Conservation (phyloP, 1,140 invertebrate genomes). For the Drosophila rhopaloa region DNA sequence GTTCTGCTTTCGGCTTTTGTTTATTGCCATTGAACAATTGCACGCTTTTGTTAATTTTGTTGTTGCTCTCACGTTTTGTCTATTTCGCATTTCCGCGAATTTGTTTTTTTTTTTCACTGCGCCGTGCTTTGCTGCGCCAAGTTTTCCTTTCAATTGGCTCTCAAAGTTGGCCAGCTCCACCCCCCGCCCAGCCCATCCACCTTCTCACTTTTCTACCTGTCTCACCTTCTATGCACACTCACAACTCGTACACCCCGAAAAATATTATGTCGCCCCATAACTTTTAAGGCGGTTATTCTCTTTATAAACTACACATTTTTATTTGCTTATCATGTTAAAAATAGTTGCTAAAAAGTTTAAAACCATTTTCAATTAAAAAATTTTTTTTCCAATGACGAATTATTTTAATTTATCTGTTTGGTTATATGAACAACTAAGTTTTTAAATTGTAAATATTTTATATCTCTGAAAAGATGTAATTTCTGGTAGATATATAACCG, state of each 20-base stretch:
- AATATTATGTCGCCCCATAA: background rate
- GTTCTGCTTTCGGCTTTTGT: slow-evolving; percentile 25
- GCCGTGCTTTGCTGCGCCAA: slow-evolving; percentile 6
- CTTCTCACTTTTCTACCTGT: slow-evolving; percentile 53
- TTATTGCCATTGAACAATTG: slow-evolving; percentile 29
- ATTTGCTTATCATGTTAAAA: too few relatives aligned
- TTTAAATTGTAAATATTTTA: too few relatives aligned
- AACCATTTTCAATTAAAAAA: too few relatives aligned
- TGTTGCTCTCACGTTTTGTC: slow-evolving; percentile 10
- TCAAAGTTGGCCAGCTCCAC: slow-evolving; percentile 1
- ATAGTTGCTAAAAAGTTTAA: too few relatives aligned
- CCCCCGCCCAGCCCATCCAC: slow-evolving; percentile 10
- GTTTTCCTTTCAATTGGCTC: slow-evolving; percentile 63
- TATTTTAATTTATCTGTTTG: too few relatives aligned
- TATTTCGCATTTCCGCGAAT: slow-evolving; percentile 47
- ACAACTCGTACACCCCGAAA: background rate
- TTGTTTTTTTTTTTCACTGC: slow-evolving; percentile 11
- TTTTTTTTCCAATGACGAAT: too few relatives aligned
- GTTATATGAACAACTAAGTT: too few relatives aligned
- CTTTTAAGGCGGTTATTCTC: too few relatives aligned
- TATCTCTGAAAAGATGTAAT: too few relatives aligned
- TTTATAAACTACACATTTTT: too few relatives aligned
- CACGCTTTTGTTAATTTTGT: slow-evolving; percentile 14
- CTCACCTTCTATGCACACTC: slow-evolving; percentile 42
- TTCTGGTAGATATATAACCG: too few relatives aligned